Evolutionary conservation across 1,140 invertebrate genomes (phyloP), one percentile per base, ranked within the genome.

Genomic region (Radopholus similis): DNA sequence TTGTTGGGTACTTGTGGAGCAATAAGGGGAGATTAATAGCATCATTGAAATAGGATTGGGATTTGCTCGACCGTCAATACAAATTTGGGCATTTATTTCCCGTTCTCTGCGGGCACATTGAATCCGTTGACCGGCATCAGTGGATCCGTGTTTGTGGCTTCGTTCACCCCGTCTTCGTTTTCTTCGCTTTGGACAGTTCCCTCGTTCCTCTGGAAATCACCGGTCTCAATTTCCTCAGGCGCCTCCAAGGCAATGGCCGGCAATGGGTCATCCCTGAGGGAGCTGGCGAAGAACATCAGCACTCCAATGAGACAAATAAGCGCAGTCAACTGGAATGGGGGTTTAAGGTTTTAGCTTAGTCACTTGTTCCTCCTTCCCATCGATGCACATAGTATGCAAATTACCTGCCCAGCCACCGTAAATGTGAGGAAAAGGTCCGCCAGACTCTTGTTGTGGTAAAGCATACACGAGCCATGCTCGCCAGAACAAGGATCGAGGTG

Each of bases 371-470:
- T 26, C 37, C 13, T 15, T 21, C 4, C 4, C 1, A 58, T 47
- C 57, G 34, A 32, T 8, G 23, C 28, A 58, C 11, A 40, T 0
- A 13, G 18, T 15, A 51, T 51, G 15, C 23, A 35, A 32, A 38
- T 42, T 30, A 80, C 72, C 54, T 78, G 78, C 40, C 79, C 80
- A 51, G 72, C 72, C 32, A 81, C 71, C 53, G 68, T 74, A 44
- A 81, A 81, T 2, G 80, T 68, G 6, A 81, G 56, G 58, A 81
- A 81, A 0, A 81, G 59, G 70, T 82, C 78, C 15, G 79, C 81
- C 13, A 81, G 70, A 15, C 64, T 64, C 53, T 81, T 78, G 60
- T 81, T 81, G 6, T 82, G 73, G 30, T 81, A 81, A 8, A 81
- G 70, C 73, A 82, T 78, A 40, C 79, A 81, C 30, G 62, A 64